Percentiles rank a stretch among this genome's conserved stretches.
Conservation (phyloP, 2,888 invertebrate genomes). For the Bellardia bayeri region DNA sequence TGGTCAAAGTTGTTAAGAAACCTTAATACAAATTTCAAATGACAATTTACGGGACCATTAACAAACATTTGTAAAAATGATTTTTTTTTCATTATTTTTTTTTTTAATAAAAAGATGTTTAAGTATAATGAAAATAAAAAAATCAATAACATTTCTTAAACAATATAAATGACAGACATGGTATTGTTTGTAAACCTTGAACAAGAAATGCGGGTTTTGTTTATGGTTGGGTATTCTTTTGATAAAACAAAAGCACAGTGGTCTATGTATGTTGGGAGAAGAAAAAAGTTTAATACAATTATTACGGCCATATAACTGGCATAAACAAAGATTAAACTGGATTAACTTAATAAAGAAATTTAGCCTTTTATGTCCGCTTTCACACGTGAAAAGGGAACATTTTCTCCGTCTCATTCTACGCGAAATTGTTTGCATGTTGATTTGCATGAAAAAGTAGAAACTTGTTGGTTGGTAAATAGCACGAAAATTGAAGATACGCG, state of each 20-base stretch:
- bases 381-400: too few species aligned
- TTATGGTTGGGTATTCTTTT: neutral
- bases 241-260: constrained; percentile 20
- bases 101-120: neutral
- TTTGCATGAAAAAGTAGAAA: too few species aligned
- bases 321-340: constrained; percentile 43
- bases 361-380: too few species aligned
- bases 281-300: neutral
- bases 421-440: too few species aligned
- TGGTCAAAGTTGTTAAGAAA: constrained; percentile 28
- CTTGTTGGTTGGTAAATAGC: too few species aligned
- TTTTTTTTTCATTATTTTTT: constrained; percentile 18
- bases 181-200: constrained; percentile 14
- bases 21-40: constrained; percentile 40
- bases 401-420: too few species aligned
- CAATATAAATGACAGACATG: neutral
- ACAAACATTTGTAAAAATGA: constrained; percentile 23
- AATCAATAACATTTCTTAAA: constrained; percentile 27
- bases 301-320: neutral
- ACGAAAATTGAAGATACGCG: too few species aligned
- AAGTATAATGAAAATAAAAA: neutral
- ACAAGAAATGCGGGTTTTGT: constrained; percentile 30
- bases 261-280: too few species aligned
- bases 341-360: neutral
- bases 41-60: constrained; percentile 58